A percentile compares a stretch with the other conserved stretches of the same genome.
Evolutionary conservation across 2,797 vertebrate genomes (phyloP).

Genomic region (Lates japonicus): DNA sequence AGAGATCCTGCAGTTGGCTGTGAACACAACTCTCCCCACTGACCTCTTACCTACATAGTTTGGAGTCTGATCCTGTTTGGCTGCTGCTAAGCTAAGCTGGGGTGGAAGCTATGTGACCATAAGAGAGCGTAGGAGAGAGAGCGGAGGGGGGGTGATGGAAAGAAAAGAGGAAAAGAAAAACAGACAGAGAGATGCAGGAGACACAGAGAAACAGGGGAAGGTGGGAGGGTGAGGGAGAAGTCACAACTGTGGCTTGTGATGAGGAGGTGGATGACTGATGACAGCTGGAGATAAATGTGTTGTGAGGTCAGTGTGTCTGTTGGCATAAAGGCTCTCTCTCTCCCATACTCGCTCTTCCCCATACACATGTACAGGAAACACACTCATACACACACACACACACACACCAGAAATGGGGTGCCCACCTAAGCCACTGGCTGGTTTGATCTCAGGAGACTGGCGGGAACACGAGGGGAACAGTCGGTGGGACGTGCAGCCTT

Average conservation of each 20-base stretch:
- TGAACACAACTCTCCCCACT: constrained; percentile 24
- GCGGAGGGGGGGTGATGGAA: constrained; percentile 16
- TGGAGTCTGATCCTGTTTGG: constrained; percentile 63
- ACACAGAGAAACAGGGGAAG: constrained; percentile 19
- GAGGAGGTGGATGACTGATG: constrained; percentile 42
- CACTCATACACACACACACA: constrained; percentile 14
- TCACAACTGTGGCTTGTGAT: constrained; percentile 8
- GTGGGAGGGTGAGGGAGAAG: constrained; percentile 8
- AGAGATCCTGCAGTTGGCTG: constrained; percentile 37
- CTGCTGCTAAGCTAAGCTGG: constrained; percentile 49
- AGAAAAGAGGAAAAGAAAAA: constrained; percentile 19
- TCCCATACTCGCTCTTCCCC: neutral
- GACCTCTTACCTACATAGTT: constrained; percentile 71
- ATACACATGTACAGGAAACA: neutral
- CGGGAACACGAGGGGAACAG: constrained; percentile 93
- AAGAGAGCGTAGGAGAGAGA: neutral
- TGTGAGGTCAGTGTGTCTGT: constrained; percentile 30
- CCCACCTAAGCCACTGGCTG: constrained; percentile 92
- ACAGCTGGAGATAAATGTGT: constrained; percentile 59
- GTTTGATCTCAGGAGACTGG: constrained; percentile 94
- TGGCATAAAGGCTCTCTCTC: constrained; percentile 12
- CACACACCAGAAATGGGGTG: constrained; percentile 34
- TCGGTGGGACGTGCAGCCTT: constrained; percentile 86
- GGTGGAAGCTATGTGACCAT: constrained; percentile 47
- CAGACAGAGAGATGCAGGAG: constrained; percentile 19